Evolutionary conservation across 2,113 vertebrate genomes (phyloP).

Genomic region (Pheucticus melanocephalus): DNA sequence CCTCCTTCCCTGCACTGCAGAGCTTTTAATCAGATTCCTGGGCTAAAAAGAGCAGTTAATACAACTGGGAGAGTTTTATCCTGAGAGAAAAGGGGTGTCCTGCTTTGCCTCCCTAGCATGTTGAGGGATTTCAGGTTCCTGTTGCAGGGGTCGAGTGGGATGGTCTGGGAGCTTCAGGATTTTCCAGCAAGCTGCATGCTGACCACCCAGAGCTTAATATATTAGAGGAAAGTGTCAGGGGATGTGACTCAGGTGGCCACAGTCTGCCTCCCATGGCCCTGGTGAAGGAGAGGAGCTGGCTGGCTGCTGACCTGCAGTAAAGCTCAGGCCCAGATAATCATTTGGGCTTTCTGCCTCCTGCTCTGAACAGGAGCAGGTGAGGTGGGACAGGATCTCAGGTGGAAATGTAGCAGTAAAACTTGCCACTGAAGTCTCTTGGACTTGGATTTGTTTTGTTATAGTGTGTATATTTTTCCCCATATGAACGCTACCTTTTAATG

Average conservation of each 20-base stretch:
- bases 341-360: not conserved
- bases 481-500: not conserved
- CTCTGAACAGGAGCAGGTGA: not conserved
- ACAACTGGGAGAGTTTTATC: not conserved
- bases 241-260: not conserved
- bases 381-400: not conserved
- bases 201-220: not conserved
- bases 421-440: not conserved
- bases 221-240: not conserved
- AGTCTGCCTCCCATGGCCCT: fast-evolving
- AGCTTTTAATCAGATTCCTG: not conserved
- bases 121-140: not conserved
- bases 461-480: not conserved
- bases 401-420: not conserved
- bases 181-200: not conserved
- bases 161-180: not conserved
- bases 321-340: too few relatives aligned
- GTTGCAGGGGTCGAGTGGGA: not conserved
- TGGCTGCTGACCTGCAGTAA: not conserved
- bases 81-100: not conserved
- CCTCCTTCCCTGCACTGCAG: not conserved
- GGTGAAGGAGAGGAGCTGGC: fast-evolving
- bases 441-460: not conserved
- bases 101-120: not conserved
- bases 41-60: not conserved